Percentiles rank a stretch among this genome's conserved stretches.
Conservation (phyloP, 2,797 vertebrate genomes). For the Argyrosomus regius region DNA sequence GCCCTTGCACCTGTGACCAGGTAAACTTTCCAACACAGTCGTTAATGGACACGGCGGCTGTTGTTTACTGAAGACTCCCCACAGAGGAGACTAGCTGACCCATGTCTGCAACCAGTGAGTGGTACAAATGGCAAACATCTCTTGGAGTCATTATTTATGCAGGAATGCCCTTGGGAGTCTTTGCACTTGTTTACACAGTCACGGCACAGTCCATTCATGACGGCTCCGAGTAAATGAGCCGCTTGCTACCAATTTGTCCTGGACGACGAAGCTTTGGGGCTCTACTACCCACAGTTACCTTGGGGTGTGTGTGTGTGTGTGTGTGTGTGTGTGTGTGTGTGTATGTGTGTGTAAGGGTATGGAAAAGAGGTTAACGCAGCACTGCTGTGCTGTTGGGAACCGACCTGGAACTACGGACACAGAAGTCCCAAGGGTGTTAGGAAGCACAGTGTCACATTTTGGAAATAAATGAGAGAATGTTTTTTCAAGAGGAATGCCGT, state of each 20-base stretch:
- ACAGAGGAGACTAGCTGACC: constrained; percentile 80
- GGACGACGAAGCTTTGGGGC: constrained; percentile 75
- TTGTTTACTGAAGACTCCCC: constrained; percentile 81
- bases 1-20: constrained; percentile 72
- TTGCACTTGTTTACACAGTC: constrained; percentile 84
- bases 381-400: constrained; percentile 59
- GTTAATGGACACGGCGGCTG: constrained; percentile 63
- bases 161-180: constrained; percentile 83
- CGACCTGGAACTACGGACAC: constrained; percentile 77
- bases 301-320: constrained; percentile 36
- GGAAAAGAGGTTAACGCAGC: constrained; percentile 63
- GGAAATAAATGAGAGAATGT: constrained; percentile 63
- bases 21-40: constrained; percentile 55
- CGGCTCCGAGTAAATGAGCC: constrained; percentile 85
- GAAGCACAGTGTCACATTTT: constrained; percentile 63
- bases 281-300: constrained; percentile 67
- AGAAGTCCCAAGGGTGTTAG: constrained; percentile 65
- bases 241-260: constrained; percentile 85
- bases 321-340: constrained; percentile 29
- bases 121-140: constrained; percentile 81
- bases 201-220: constrained; percentile 79
- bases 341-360: constrained; percentile 31
- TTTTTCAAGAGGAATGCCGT: constrained; percentile 14
- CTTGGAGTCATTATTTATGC: constrained; percentile 82
- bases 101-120: constrained; percentile 74